Evolutionary conservation across 1,140 invertebrate species (phyloP).

Genomic region (Ridgeia piscesae): DNA sequence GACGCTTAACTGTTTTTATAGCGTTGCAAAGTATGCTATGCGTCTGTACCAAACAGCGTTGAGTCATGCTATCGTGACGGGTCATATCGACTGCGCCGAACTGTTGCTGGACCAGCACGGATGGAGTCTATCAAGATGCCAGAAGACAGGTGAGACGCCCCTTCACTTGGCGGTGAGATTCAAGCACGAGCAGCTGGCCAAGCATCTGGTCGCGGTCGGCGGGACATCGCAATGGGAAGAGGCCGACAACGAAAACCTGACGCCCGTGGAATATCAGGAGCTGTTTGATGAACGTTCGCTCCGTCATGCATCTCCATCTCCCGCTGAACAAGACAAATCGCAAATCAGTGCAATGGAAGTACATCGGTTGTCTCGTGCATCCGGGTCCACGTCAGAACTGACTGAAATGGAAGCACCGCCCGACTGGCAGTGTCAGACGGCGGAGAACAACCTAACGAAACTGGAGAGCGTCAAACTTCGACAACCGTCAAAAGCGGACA

Average conservation of each 20-base stretch:
- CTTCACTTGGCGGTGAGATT: neutral
- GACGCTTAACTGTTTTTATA: neutral
- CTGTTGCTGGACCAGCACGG: neutral
- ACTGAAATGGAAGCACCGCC: neutral
- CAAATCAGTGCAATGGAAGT: neutral
- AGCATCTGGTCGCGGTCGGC: neutral
- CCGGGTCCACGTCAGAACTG: no score
- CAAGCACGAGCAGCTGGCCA: neutral
- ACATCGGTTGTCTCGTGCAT: no score
- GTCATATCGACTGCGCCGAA: neutral
- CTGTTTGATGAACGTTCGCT: neutral
- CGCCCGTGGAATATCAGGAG: neutral
- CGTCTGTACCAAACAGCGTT: neutral
- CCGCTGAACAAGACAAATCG: neutral
- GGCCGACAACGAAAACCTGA: neutral
- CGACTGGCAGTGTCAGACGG: neutral
- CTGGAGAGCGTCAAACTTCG: neutral
- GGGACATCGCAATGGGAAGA: neutral
- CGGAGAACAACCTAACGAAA: neutral
- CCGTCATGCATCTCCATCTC: no score
- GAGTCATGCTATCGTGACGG: neutral
- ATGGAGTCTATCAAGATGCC: neutral
- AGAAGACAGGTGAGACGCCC: neutral
- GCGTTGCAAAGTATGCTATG: neutral
- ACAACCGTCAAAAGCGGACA: neutral